phyloP scores from a whole-genome alignment of 1,140 invertebrate species.

The Dinothrombium tinctorium region DNA sequence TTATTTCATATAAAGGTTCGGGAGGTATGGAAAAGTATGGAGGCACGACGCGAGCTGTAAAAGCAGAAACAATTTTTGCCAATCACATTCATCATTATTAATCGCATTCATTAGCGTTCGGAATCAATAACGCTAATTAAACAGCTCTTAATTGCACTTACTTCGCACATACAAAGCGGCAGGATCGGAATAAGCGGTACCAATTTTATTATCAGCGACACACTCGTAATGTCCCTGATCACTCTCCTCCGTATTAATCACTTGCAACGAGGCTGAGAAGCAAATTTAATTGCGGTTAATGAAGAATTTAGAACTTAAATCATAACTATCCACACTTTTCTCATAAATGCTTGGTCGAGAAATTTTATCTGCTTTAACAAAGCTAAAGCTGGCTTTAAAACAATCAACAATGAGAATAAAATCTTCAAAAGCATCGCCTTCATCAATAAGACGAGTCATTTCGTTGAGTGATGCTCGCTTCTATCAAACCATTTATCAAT shows the following conservation, averaged over 20 bases:
- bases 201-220: conserved; percentile 65
- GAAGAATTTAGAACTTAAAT: conserved; percentile 2
- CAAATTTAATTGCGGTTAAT: too few relatives aligned
- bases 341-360: too few relatives aligned
- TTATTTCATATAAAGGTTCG: conserved; percentile 53
- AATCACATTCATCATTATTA: neutral
- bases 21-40: conserved; percentile 83
- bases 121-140: neutral
- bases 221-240: conserved; percentile 84
- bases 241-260: conserved; percentile 59
- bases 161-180: conserved; percentile 77
- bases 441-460: too few relatives aligned
- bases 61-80: too few relatives aligned
- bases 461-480: too few relatives aligned
- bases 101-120: neutral
- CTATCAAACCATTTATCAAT: too few relatives aligned
- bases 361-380: too few relatives aligned
- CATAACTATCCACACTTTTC: neutral
- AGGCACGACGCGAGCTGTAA: conserved; percentile 37
- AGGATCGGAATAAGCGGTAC: conserved; percentile 71
- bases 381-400: too few relatives aligned
- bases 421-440: too few relatives aligned
- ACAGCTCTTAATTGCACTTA: conserved; percentile 27
- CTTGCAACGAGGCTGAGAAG: conserved; percentile 59
- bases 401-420: too few relatives aligned